Evolutionary conservation across 2,113 vertebrate species (phyloP).

Genomic region (Myiagra hebetior): DNA sequence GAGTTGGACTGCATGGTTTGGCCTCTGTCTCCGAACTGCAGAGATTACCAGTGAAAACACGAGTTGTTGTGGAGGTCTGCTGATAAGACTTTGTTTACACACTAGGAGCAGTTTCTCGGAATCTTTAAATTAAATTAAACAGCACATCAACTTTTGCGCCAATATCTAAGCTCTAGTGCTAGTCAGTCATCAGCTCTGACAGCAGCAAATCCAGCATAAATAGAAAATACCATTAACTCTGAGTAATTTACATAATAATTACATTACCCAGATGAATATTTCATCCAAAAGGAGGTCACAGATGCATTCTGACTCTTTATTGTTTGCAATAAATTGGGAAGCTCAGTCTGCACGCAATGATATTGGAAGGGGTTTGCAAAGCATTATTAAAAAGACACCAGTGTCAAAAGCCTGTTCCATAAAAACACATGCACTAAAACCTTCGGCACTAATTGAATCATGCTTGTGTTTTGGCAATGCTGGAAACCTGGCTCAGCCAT

Average conservation of each 20-base stretch:
- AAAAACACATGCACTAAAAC: constrained; percentile 57
- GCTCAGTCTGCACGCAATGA: constrained; percentile 35
- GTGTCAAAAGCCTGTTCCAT: constrained; percentile 57
- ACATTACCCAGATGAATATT: constrained; percentile 42
- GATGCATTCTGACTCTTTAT: constrained; percentile 28
- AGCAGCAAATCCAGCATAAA: constrained; percentile 42
- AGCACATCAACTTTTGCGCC: background rate
- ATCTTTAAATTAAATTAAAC: constrained; percentile 28
- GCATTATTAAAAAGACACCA: constrained; percentile 37
- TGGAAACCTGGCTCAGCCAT: constrained; percentile 46
- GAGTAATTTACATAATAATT: constrained; percentile 57
- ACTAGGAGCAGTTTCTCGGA: background rate
- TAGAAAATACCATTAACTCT: constrained; percentile 21
- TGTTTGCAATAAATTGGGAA: constrained; percentile 36
- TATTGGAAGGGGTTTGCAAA: constrained; percentile 34
- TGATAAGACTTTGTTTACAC: constrained; percentile 33
- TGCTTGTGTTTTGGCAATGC: constrained; percentile 61
- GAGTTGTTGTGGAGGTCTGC: background rate
- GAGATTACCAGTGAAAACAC: background rate
- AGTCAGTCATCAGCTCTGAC: constrained; percentile 5
- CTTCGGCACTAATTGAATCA: constrained; percentile 70
- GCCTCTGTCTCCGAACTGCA: background rate
- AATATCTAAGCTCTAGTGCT: background rate
- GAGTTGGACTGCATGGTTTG: background rate
- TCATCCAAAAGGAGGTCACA: constrained; percentile 27